These are phyloP conservation scores for Kryptolebias ocellatus DNA, from an alignment of 2,797 vertebrate genomes.

Conservation along the genomic window DNA sequence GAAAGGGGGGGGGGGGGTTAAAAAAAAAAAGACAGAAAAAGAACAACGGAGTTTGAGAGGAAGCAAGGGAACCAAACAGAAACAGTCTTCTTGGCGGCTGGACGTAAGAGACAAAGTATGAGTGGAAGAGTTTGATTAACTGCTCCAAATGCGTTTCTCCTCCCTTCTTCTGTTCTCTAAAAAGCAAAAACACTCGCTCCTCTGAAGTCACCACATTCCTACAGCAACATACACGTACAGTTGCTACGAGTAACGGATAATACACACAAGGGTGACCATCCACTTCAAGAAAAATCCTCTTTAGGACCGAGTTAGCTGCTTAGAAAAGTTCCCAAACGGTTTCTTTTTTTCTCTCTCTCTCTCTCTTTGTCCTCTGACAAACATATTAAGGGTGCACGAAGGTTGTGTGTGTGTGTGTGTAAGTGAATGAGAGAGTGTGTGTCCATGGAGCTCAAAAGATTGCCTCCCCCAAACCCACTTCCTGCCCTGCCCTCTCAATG, in stretches of 20 bases:
- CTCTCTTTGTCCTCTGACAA: slow-evolving; percentile 27
- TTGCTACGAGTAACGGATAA: slow-evolving; percentile 45
- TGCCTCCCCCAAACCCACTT: slow-evolving; percentile 77
- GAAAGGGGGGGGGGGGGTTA: slow-evolving; percentile 68
- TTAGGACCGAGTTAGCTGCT: slow-evolving; percentile 5
- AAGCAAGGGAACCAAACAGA: slow-evolving; percentile 31
- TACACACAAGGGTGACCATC: slow-evolving; percentile 47
- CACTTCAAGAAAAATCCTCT: slow-evolving; percentile 16
- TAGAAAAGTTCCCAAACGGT: slow-evolving; percentile 13
- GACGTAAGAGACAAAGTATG: background rate
- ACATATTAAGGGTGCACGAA: slow-evolving; percentile 41
- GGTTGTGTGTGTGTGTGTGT: slow-evolving; percentile 17
- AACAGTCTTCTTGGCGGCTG: slow-evolving; percentile 29
- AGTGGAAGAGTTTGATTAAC: slow-evolving; percentile 26
- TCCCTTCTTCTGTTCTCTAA: slow-evolving; percentile 13
- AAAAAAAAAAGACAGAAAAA: slow-evolving; percentile 30
- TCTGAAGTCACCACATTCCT: slow-evolving; percentile 76
- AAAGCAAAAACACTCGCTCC: slow-evolving; percentile 47
- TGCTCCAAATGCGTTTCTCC: slow-evolving; percentile 16
- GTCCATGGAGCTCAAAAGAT: slow-evolving; percentile 42
- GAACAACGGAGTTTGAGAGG: slow-evolving; percentile 32
- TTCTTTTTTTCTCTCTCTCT: slow-evolving; percentile 5
- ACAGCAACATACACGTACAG: slow-evolving; percentile 36
- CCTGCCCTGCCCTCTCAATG: slow-evolving; percentile 79
- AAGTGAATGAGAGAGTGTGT: slow-evolving; percentile 9